Evolutionary conservation across 2,797 vertebrate genomes (phyloP).

Genomic region (Poecilia gillii): DNA sequence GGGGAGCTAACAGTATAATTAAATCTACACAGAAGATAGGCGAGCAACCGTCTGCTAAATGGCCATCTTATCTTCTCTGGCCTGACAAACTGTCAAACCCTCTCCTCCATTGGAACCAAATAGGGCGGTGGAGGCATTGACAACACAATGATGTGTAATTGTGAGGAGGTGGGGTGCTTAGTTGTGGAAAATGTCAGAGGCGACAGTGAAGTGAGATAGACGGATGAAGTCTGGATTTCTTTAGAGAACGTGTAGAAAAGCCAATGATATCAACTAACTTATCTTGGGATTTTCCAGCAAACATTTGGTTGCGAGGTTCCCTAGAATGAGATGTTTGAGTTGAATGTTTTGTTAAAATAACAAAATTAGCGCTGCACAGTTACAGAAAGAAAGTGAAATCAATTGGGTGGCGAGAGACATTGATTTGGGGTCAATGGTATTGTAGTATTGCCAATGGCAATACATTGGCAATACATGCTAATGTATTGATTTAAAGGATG

Average conservation of each 20-base stretch:
- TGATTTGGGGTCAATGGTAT: neutral
- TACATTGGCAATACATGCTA: too few relatives aligned
- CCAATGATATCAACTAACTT: neutral
- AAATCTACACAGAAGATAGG: constrained; percentile 66
- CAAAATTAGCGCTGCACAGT: neutral
- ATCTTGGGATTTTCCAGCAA: neutral
- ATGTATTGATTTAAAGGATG: too few relatives aligned
- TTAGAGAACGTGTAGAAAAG: constrained; percentile 14
- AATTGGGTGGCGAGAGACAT: neutral
- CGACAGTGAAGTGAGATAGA: constrained; percentile 40
- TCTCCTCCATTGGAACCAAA: constrained; percentile 63
- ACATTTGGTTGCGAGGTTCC: neutral
- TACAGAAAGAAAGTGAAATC: neutral
- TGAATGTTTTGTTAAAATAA: neutral
- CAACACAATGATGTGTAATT: constrained; percentile 73
- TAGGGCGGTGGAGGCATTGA: constrained; percentile 61
- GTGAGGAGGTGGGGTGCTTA: constrained; percentile 52
- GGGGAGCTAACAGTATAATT: constrained; percentile 71
- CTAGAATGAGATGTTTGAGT: neutral
- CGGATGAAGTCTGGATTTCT: constrained; percentile 48
- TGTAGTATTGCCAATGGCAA: neutral
- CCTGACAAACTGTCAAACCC: constrained; percentile 71
- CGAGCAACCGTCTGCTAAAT: constrained; percentile 66
- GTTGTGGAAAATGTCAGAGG: constrained; percentile 51
- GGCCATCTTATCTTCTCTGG: constrained; percentile 67